Conservation (phyloP, 2,113 vertebrate genomes). For the Dermatemys mawii region DNA sequence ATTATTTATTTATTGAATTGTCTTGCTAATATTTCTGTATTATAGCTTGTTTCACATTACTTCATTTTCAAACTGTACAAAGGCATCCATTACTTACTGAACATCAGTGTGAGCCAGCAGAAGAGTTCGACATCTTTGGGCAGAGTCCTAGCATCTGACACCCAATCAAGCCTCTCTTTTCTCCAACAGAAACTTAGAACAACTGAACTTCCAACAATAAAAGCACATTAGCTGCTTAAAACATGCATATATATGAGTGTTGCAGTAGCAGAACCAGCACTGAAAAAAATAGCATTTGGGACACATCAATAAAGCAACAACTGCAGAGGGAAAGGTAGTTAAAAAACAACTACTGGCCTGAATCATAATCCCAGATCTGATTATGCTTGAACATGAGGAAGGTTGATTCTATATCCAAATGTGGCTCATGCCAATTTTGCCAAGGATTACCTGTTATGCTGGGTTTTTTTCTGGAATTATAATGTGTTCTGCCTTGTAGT, state of each 20-base stretch:
- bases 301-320: not conserved
- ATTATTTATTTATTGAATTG: not conserved
- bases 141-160: not conserved
- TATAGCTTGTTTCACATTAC: not conserved
- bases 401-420: not conserved
- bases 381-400: not conserved
- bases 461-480: not conserved
- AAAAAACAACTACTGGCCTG: not conserved
- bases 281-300: not conserved
- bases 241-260: not conserved
- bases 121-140: not conserved
- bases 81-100: not conserved
- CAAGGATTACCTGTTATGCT: not conserved
- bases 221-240: not conserved
- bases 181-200: rapidly evolving
- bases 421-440: not conserved
- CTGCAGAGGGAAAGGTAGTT: not conserved
- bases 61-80: not conserved
- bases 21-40: not conserved
- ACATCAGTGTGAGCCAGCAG: rapidly evolving
- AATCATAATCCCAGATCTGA: not conserved
- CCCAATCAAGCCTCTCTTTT: not conserved
- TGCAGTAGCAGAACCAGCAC: not conserved
- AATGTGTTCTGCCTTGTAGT: rapidly evolving
- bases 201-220: not conserved